Percentiles rank a stretch among this genome's conserved stretches.
phyloP scores from a whole-genome alignment of 2,888 invertebrate genomes.

The Horisme vitalbata region DNA sequence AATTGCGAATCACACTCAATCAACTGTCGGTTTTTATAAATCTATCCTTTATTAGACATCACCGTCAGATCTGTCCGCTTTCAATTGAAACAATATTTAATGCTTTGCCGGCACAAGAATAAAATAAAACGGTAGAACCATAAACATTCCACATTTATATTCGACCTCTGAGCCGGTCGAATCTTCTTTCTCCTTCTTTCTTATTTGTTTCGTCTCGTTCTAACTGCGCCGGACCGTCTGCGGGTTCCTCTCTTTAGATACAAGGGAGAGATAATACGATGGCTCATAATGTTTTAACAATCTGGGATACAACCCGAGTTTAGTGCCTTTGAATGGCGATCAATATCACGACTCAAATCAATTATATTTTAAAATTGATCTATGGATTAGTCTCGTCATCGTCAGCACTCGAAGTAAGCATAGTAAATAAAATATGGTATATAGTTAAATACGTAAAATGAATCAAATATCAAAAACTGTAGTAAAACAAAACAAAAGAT shows the following conservation, averaged over 20 bases:
- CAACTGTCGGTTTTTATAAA: conserved; percentile 67
- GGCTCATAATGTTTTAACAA: conserved; percentile 81
- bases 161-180: conserved; percentile 76
- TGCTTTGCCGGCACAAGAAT: conserved; percentile 73
- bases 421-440: too few relatives aligned
- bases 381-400: conserved; percentile 1
- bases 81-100: conserved; percentile 83
- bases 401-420: conserved; percentile 1
- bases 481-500: too few relatives aligned
- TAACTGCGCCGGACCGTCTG: conserved; percentile 75
- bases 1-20: conserved; percentile 70
- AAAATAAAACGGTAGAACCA: conserved; percentile 83
- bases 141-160: conserved; percentile 83
- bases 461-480: too few relatives aligned
- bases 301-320: conserved; percentile 42
- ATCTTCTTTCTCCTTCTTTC: conserved; percentile 49
- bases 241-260: conserved; percentile 69
- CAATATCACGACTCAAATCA: conserved; percentile 37
- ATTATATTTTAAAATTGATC: conserved; percentile 21
- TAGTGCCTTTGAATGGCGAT: conserved; percentile 35
- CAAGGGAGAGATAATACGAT: conserved; percentile 73
- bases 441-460: too few relatives aligned
- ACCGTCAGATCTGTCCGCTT: conserved; percentile 74
- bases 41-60: conserved; percentile 75
- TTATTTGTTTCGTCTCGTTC: conserved; percentile 51